Evolutionary conservation across 2,113 vertebrate species (phyloP), one percentile per base, ranked within the genome.

Genomic region (Pitta sordida): DNA sequence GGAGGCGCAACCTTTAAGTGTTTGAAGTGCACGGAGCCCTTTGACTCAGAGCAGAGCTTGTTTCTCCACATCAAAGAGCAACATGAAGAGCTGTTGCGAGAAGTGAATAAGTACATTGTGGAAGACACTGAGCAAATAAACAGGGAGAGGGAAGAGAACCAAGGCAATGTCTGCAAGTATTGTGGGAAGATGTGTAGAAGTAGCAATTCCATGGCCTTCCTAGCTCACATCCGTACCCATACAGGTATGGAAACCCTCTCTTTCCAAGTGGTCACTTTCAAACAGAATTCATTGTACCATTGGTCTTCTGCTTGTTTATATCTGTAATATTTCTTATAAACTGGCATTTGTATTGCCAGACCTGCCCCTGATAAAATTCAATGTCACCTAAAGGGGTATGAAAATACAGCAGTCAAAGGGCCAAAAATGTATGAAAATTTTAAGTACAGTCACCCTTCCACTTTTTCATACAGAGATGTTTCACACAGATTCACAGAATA

Each of bases 61-160:
- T 99, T 99, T 65, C 93, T 99, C 46, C 99, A 99, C 94, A 99
- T 99, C 82, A 99, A 99, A 96, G 99, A 99, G 93, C 99, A 99
- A 83, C 99, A 99, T 2, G 99, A 99, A 95, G 99, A 99, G 92
- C 97, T 99, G 85, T 97, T 99, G 21, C 97, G 98, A 43, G 99
- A 99, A 97, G 99, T 99, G 53, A 99, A 99, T 95, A 99, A 99
- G 96, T 99, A 99, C 58, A 99, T 99, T 75, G 90, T 99, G 95
- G 99, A 99, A 94, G 99, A 99, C 97, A 99, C 99, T 0, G 99
- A 99, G 96, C 99, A 99, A 94, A 99, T 99, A 95, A 99, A 99
- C 97, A 98, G 98, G 2, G 99, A 99, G 97, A 98, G 99, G 15
- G 98, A 99, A 97, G 99, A 99, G 95, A 99, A 99, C 94, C 98